These are phyloP conservation scores for Anser brachyrhynchus DNA, from an alignment of 2,113 vertebrate genomes.

Conservation along the genomic window DNA sequence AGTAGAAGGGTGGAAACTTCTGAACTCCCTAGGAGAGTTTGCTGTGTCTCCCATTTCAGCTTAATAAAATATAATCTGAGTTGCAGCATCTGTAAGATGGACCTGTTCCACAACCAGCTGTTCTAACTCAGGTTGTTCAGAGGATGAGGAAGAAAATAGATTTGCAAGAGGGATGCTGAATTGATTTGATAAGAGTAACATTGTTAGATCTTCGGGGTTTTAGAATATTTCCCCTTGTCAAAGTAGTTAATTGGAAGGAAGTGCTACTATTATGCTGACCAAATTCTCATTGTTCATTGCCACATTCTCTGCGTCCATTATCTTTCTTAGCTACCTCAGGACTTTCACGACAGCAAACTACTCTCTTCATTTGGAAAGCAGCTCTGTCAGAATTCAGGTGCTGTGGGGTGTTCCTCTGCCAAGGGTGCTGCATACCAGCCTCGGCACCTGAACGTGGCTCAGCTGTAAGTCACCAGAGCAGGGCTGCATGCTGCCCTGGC, in stretches of 20 bases:
- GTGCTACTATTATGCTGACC: not conserved
- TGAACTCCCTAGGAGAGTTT: slow-evolving; percentile 81
- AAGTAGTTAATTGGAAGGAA: not conserved
- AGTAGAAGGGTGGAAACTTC: slow-evolving; percentile 74
- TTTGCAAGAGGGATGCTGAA: slow-evolving; percentile 10
- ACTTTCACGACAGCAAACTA: not conserved
- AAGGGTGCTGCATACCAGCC: rapidly evolving
- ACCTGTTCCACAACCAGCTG: slow-evolving; percentile 71
- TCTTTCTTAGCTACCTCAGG: not conserved
- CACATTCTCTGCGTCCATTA: not conserved
- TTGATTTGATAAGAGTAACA: not conserved
- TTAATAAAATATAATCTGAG: slow-evolving; percentile 80
- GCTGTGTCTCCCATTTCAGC: slow-evolving; percentile 74
- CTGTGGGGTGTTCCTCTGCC: not conserved
- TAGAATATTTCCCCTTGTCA: not conserved
- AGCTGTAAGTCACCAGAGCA: no score
- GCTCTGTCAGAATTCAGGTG: not conserved
- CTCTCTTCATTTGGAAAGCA: not conserved
- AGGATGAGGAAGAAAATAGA: slow-evolving; percentile 42
- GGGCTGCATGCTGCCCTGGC: not conserved
- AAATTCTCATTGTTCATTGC: not conserved
- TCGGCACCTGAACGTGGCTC: not conserved
- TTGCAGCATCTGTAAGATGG: slow-evolving; percentile 75
- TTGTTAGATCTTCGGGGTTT: not conserved
- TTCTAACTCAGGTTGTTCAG: slow-evolving; percentile 57